Conservation (phyloP, 2,888 invertebrate species). For the Pammene fasciana region DNA sequence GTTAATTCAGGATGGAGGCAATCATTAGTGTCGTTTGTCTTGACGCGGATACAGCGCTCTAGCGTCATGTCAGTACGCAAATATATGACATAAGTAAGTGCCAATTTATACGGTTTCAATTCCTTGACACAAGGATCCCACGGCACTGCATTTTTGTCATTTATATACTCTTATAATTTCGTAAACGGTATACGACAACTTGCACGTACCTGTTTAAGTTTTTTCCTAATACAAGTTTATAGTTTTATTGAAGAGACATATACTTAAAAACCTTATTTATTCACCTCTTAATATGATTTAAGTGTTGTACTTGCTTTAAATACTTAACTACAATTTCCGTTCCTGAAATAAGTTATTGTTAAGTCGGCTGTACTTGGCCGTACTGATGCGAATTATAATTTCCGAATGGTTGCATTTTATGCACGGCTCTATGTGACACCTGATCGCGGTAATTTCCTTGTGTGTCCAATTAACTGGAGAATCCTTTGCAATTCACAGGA, state of each 20-base stretch:
- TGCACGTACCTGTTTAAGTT: no score
- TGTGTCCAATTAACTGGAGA: conserved; percentile 8
- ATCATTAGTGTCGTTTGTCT: conserved; percentile 29
- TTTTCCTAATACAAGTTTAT: no score
- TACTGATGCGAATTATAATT: conserved; percentile 1
- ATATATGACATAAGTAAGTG: not conserved
- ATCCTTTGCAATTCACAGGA: conserved; percentile 22
- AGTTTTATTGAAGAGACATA: no score
- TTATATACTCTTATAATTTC: not conserved
- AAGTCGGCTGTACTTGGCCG: not conserved
- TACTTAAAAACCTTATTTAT: no score
- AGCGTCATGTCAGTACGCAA: not conserved
- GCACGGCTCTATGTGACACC: conserved; percentile 20
- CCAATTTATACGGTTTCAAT: no score
- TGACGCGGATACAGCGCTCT: conserved; percentile 1
- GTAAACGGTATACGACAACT: no score
- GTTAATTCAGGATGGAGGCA: conserved; percentile 35
- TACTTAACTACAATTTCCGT: not conserved
- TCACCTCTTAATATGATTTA: no score
- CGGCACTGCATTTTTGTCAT: not conserved
- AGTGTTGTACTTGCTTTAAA: no score
- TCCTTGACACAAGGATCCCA: no score
- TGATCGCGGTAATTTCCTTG: conserved; percentile 26
- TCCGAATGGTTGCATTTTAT: conserved; percentile 15
- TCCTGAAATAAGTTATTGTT: conserved; percentile 3